Conservation (phyloP, 2,888 invertebrate species). For the Oligia fasciuncula region DNA sequence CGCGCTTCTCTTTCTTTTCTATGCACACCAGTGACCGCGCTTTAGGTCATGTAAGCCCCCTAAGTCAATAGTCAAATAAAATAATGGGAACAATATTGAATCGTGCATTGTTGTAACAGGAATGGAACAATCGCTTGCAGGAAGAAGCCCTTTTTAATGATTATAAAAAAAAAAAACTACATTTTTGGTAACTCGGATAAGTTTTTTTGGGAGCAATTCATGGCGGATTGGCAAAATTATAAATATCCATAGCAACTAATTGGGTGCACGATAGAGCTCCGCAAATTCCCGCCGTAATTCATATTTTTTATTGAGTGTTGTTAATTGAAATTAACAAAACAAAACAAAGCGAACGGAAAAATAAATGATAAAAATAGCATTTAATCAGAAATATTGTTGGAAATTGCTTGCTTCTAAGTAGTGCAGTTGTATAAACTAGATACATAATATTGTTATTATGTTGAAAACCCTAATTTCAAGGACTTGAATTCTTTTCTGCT, state of each 20-base stretch:
- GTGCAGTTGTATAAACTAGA: not conserved
- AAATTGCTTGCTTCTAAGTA: not conserved
- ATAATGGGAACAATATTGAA: not conserved
- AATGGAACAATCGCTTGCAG: slow-evolving; percentile 16
- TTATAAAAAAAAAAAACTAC: not conserved
- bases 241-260: not conserved
- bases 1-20: too few relatives aligned
- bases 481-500: not conserved
- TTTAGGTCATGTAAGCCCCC: too few relatives aligned
- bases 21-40: too few relatives aligned
- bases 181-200: not conserved
- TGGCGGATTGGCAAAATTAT: not conserved
- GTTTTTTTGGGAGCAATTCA: not conserved
- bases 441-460: not conserved
- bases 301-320: not conserved
- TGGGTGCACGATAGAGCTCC: not conserved
- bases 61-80: not conserved
- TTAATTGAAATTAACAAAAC: not conserved
- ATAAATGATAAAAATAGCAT: not conserved
- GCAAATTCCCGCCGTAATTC: not conserved
- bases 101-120: not conserved
- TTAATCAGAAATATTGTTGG: not conserved
- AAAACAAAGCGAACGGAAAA: not conserved
- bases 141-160: not conserved
- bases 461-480: not conserved